Base-by-base conservation (phyloP, 2,113 vertebrate genomes). In the Rissa tridactyla region DNA sequence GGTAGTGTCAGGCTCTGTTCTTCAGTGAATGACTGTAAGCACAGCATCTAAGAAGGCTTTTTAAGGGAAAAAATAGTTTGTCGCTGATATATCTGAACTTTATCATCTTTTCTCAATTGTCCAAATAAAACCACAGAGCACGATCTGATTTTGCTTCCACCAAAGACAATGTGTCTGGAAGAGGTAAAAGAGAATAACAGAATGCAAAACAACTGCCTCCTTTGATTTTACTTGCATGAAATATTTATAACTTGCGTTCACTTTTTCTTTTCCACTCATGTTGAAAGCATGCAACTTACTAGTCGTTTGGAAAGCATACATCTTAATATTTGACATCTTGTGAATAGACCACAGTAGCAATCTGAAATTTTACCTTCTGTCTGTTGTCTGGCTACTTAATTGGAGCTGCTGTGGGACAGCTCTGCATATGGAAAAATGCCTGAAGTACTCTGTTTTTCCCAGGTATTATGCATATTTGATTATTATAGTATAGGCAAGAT, bases 161-260 rank as follows among this genome's bases (percentile, higher is more conserved):
- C 30, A 64, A 84, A 71, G 32, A 18, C 20, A 62, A 52, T 62
- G 14, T 83, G 80, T 88, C 70, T 81, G 44, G 58, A 78, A 71
- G 54, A 78, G 26, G 32, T 86, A 65, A 86, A 90, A 88, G 55
- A 77, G 40, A 82, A 32, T 42, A 95, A 70, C 23, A 60, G 71
- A 71, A 89, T 64, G 38, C 79, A 95, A 84, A 57, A 17, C 14
- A 4, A 30, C 86, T 61, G 27, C 40, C 55, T 86, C 23, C 69
- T 95, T 91, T 88, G 80, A 94, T 97, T 92, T 94, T 83, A 34
- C 83, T 84, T 88, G 10, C 13, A 71, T 96, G 55, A 94, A 96
- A 86, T 96, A 96, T 96, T 96, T 91, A 92, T 95, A 40, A 47
- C 61, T 75, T 91, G 80, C 47, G 78, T 88, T 94, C 88, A 34